Conservation (phyloP, 2,888 invertebrate species). For the Athetis lepigone region DNA sequence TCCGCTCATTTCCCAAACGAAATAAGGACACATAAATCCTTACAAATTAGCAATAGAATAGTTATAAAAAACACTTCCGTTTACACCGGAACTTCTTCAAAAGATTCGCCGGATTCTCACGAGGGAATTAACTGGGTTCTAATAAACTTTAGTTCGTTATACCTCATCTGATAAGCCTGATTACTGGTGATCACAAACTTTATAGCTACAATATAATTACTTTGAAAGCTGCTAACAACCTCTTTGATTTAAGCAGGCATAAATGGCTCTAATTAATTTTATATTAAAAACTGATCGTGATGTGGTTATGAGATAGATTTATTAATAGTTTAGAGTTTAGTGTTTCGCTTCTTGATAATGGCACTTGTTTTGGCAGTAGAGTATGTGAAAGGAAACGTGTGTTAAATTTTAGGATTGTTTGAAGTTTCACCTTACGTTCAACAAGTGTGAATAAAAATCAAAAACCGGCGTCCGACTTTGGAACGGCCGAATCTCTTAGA, state of each 20-base stretch:
- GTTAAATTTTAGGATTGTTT: too few relatives aligned
- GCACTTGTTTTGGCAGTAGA: constrained; percentile 3
- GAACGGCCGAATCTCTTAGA: too few relatives aligned
- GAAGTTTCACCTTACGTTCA: too few relatives aligned
- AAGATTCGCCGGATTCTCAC: constrained; percentile 58
- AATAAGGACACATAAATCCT: constrained; percentile 60
- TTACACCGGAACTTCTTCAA: constrained; percentile 54
- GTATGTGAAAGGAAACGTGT: background rate
- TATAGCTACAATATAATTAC: constrained; percentile 78
- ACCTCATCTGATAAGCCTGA: constrained; percentile 73
- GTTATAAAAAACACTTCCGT: constrained; percentile 55
- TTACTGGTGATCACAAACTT: constrained; percentile 73
- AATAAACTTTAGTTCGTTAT: constrained; percentile 60
- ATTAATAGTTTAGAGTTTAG: constrained; percentile 51
- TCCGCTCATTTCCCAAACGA: constrained; percentile 44
- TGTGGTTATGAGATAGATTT: constrained; percentile 54
- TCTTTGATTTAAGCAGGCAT: constrained; percentile 56
- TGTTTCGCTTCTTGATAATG: constrained; percentile 52
- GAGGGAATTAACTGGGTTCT: constrained; percentile 56
- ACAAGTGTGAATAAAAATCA: too few relatives aligned
- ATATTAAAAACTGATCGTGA: constrained; percentile 60
- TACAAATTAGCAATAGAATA: constrained; percentile 54
- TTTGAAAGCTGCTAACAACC: constrained; percentile 58
- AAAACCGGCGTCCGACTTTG: too few relatives aligned
- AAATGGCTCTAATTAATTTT: constrained; percentile 65